Base-by-base conservation (phyloP, 2,113 vertebrate genomes). In the Phyllostomus hastatus region DNA sequence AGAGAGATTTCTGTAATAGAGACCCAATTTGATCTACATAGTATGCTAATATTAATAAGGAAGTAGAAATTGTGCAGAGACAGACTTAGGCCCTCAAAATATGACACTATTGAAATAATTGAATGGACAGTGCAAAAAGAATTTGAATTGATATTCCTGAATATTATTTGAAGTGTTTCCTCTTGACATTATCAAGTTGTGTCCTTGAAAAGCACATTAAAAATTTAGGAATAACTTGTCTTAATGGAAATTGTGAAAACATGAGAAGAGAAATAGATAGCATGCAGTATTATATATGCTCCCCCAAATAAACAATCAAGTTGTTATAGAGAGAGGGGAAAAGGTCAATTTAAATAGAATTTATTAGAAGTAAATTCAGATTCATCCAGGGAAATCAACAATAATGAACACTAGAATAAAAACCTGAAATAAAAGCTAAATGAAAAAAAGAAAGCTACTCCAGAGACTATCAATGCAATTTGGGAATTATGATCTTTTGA, bases 401-500 rank as follows among this genome's bases (percentile, higher is more conserved):
- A 94, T 94, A 98, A 91, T 95, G 41, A 97, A 33, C 80, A 93
- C 19, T 72, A 95, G 91, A 94, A 8, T 87, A 95, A 95, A 96
- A 85, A 95, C 48, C 84, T 88, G 67, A 97, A 96, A 91, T 72
- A 93, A 87, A 91, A 82, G 78, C 85, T 85, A 95, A 97, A 92
- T 86, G 50, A 91, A 43, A 89, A 73, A 76, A 97, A 97, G 61
- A 95, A 61, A 96, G 52, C 57, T 95, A 88, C 70, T 97, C 75
- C 70, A 93, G 72, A 92, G 82, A 97, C 24, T 97, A 97, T 96
- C 78, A 98, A 89, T 96, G 82, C 84, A 95, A 96, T 96, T 85
- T 96, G 52, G 78, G 16, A 97, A 97, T 95, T 97, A 87, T 92
- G 93, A 70, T 80, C 31, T 95, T 96, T 96, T 97, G 88, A 67